phyloP scores from a whole-genome alignment of 2,888 invertebrate genomes.

The Pemphredon lugubris region DNA sequence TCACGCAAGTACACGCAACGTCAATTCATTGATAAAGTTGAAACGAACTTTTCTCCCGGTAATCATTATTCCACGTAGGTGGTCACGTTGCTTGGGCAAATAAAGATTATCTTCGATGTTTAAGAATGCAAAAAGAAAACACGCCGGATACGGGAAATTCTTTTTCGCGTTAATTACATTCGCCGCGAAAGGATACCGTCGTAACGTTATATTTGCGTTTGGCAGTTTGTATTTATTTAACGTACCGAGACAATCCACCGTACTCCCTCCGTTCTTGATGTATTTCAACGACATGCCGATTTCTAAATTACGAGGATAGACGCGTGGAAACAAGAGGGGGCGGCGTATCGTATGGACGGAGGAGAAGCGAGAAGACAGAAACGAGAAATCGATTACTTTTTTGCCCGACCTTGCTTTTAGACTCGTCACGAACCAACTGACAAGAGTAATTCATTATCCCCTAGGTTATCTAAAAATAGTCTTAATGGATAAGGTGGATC shows the following conservation, averaged over 20 bases:
- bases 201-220: no score
- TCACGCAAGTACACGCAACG: constrained; percentile 23
- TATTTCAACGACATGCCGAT: no score
- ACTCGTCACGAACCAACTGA: constrained; percentile 10
- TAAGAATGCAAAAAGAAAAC: no score
- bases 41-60: not conserved
- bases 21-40: constrained; percentile 15
- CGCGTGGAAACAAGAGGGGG: no score
- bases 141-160: no score
- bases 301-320: no score
- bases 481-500: constrained; percentile 1
- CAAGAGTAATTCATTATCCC: constrained; percentile 8
- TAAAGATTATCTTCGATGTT: not conserved
- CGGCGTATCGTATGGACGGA: not conserved
- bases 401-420: not conserved
- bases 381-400: constrained; percentile 10
- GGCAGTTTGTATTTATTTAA: no score
- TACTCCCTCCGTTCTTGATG: no score
- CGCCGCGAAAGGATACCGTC: no score
- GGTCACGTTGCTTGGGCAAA: not conserved
- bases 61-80: not conserved
- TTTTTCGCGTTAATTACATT: no score
- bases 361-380: not conserved
- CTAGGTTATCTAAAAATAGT: constrained; percentile 8
- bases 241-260: no score